phyloP scores from a whole-genome alignment of 2,113 vertebrate species.

The Mionectes macconnelli region DNA sequence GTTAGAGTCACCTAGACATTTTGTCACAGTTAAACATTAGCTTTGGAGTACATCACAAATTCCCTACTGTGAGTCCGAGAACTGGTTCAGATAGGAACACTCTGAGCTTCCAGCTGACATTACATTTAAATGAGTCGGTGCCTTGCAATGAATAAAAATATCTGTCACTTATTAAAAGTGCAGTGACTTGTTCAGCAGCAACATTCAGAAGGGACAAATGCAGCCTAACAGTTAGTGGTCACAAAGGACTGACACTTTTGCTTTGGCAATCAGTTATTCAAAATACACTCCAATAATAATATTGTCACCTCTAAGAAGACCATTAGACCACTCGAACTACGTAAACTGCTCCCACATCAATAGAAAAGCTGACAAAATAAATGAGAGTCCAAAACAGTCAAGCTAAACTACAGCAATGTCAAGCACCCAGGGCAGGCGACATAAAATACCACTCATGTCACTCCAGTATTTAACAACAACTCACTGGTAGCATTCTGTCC shows the following conservation, averaged over 20 bases:
- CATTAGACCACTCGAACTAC: neutral
- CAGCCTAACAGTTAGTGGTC: neutral
- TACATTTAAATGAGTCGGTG: slow-evolving; percentile 25
- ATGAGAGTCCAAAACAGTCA: neutral
- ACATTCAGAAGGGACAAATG: neutral
- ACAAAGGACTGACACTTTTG: neutral
- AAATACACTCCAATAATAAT: neutral
- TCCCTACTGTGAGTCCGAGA: neutral
- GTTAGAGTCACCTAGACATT: slow-evolving; percentile 47
- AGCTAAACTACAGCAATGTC: neutral
- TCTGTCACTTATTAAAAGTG: neutral
- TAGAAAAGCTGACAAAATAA: neutral
- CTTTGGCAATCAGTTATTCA: neutral
- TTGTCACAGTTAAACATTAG: slow-evolving; percentile 55
- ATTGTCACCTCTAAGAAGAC: neutral
- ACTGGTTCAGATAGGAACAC: neutral
- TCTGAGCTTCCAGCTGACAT: neutral
- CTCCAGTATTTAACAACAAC: neutral
- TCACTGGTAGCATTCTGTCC: neutral
- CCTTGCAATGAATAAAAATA: slow-evolving; percentile 28
- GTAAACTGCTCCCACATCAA: neutral
- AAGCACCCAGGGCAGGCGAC: neutral
- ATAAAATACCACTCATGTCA: neutral
- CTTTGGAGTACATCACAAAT: slow-evolving; percentile 48
- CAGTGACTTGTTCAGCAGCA: neutral